Base-by-base conservation (phyloP, 2,113 vertebrate genomes). In the Ameiurus melas region DNA sequence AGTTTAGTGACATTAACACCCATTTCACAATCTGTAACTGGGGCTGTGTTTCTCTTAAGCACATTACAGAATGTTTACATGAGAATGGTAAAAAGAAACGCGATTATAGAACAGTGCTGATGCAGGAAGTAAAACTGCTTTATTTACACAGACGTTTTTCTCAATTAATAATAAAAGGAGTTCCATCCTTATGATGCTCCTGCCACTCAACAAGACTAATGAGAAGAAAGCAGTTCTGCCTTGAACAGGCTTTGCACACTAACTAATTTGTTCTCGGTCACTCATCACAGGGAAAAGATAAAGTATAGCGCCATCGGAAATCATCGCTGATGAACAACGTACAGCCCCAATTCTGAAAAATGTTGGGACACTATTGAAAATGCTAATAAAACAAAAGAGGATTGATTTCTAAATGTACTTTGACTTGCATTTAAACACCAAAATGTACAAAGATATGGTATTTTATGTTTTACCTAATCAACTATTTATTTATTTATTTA, bases 1-100 rank as follows among this genome's bases (percentile, higher is more conserved):
- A 88, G 33, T 73, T 30, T 82, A 82, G 73, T 66, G 58, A 80
- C 78, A 75, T 86, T 86, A 85, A 83, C 86, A 20, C 53, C 27
- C 66, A 85, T 87, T 86, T 53, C 85, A 73, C 47, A 80, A 86
- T 71, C 30, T 77, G 66, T 73, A 86, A 85, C 75, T 43, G 22
- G 64, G 88, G 80, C 80, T 47, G 47, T 1, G 14, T 70, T 77
- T 78, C 55, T 64, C 66, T 64, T 17, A 62, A 70, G 51, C 25
- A 66, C 22, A 17, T 80, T 80, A 62, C 22, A 62, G 7, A 33
- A 60, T 13, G 19, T 83, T 83, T 83, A 83, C 5, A 83, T 64
- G 7, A 27, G 12, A 36, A 36, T 83, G 20, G 12, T 22, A 57
- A 75, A 57, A 19, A 30, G 0, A 57, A 57, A 57, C 19, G 33